Evolutionary conservation across 2,797 vertebrate genomes (phyloP).

Genomic region (Tokudaia tokunoshimensis): DNA sequence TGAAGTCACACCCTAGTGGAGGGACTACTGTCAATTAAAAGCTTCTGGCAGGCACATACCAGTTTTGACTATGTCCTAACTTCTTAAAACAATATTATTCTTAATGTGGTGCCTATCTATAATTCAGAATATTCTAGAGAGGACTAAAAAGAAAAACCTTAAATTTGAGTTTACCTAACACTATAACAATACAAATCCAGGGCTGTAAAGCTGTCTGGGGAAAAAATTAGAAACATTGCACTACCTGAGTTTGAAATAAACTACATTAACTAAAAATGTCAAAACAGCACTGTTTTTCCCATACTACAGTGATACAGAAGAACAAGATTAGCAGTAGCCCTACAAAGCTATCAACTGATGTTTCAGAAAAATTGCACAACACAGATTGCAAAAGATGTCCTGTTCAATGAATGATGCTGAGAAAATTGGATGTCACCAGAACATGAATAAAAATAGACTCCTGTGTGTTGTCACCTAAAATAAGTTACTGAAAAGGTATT

Average conservation of each 20-base stretch:
- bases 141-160: not conserved
- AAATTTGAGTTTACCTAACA: not conserved
- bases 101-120: not conserved
- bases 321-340: not conserved
- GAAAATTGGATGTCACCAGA: not conserved
- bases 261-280: not conserved
- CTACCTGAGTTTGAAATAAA: not conserved
- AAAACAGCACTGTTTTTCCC: too few species aligned
- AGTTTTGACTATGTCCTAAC: not conserved
- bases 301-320: not conserved
- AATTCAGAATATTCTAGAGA: not conserved
- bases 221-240: not conserved
- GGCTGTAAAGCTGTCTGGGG: not conserved
- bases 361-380: not conserved
- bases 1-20: too few species aligned
- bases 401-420: not conserved
- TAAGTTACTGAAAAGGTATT: not conserved
- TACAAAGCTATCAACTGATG: too few species aligned
- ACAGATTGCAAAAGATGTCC: not conserved
- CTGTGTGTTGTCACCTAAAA: not conserved
- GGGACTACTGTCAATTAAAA: not conserved
- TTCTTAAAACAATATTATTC: not conserved
- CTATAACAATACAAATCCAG: not conserved
- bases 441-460: not conserved
- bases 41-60: not conserved